Evolutionary conservation across 2,888 invertebrate genomes (phyloP), one percentile per base, ranked within the genome.

Genomic region (Trileptium ribeirensis): DNA sequence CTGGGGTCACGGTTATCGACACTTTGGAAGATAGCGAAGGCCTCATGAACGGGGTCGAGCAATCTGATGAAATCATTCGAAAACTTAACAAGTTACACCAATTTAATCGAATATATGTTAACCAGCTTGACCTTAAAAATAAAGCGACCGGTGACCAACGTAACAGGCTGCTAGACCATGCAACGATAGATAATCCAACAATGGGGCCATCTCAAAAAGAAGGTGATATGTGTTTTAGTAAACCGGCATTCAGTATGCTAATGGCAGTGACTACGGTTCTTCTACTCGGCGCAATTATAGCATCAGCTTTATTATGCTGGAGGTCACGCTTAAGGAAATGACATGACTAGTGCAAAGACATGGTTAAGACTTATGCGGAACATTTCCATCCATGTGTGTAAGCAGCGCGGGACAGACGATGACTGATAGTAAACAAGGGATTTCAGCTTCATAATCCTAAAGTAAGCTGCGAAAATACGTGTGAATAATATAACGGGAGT

Each of bases 1-100:
- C 84, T 2, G 81, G 80, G 15, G 78, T 84, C 39, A 83, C 82
- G 80, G 83, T 84, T 78, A 77, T 84, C 64, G 84, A 84, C 81
- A 83, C 82, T 33, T 78, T 84, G 78, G 83, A 81, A 31, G 81
- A 81, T 3, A 38, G 37, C 15, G n/a, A 51, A 8, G 51, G 51
- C 8, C 39, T 29, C 3, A 36, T 24, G 2, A n/a, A 29, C 38
- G 38, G 36, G 8, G 75, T 37, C n/a, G 34, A n/a, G n/a, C n/a
- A n/a, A n/a, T 75, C 74, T 24, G 24, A 24, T 24, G 39, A 80
- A 24, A 2, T 80, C 1, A 29, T 80, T 29, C 31, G 37, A 15
- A 29, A 37, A 33, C 67, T 80, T 38, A 80, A 80, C 37, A 37
- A 37, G 34, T 31, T 33, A 15, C 51, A 51, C 24, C 51, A 51